Conservation (phyloP, 1,140 invertebrate species). For the Gonatopus flavifemur region DNA sequence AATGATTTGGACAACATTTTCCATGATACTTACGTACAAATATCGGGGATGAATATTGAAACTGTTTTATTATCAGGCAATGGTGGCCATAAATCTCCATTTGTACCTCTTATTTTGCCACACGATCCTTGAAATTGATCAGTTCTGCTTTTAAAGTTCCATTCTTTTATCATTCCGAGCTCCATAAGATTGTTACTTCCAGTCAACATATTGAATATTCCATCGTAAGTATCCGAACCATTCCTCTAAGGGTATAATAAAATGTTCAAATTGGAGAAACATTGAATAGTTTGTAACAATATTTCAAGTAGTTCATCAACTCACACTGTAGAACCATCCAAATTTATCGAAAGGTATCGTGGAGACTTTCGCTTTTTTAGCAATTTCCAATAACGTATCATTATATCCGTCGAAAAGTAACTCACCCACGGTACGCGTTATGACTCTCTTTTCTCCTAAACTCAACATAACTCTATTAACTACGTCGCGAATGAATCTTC, state of each 20-base stretch:
- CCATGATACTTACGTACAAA: constrained; percentile 62
- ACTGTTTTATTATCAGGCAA: constrained; percentile 59
- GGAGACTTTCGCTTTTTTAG: constrained; percentile 60
- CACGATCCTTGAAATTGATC: constrained; percentile 64
- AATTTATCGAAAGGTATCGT: constrained; percentile 71
- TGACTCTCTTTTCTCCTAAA: constrained; percentile 59
- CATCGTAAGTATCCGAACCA: constrained; percentile 69
- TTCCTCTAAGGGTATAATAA: constrained; percentile 64
- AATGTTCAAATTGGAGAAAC: neutral
- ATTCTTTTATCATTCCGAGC: constrained; percentile 67
- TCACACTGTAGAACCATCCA: constrained; percentile 74
- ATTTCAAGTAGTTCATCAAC: constrained; percentile 13
- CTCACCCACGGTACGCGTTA: constrained; percentile 67
- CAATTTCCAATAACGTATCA: constrained; percentile 66
- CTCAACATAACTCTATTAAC: constrained; percentile 60
- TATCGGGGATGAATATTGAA: constrained; percentile 69
- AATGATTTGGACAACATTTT: neutral
- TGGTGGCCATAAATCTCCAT: constrained; percentile 78
- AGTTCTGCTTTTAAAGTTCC: constrained; percentile 66
- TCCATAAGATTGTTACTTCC: constrained; percentile 65
- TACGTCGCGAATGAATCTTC: constrained; percentile 50
- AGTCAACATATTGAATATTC: constrained; percentile 73
- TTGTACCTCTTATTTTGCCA: constrained; percentile 67
- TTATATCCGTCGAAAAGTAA: constrained; percentile 77
- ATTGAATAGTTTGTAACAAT: neutral